These are phyloP conservation scores for Cinclus mexicanus DNA, from an alignment of 2,113 vertebrate species.

Conservation along the genomic window DNA sequence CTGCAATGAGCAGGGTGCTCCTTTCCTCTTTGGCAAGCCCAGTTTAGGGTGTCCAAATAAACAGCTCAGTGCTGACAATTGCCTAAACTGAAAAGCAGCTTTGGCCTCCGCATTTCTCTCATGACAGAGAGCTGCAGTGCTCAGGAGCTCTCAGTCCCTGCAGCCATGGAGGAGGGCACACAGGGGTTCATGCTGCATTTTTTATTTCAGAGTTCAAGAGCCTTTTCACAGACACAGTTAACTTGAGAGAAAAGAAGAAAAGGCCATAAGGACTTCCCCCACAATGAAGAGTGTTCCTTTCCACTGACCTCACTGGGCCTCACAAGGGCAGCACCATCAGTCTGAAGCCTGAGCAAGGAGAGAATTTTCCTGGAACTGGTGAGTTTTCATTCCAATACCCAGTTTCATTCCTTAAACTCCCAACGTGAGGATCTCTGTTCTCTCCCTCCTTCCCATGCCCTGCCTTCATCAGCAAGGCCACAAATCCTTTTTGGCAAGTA, in stretches of 20 bases:
- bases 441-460: neutral
- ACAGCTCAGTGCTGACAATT: rapidly evolving
- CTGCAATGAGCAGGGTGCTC: neutral
- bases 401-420: neutral
- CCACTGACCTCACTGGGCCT: neutral
- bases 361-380: neutral
- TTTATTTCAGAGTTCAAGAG: neutral
- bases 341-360: neutral
- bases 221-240: neutral
- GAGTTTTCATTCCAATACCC: neutral
- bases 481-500: neutral
- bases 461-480: neutral
- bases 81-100: neutral
- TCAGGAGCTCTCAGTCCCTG: neutral
- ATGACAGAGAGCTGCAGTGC: rapidly evolving
- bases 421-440: neutral
- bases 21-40: no score
- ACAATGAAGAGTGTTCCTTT: neutral
- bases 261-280: neutral
- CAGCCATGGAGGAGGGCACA: neutral
- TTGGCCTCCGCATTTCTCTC: neutral
- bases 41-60: neutral
- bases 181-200: neutral
- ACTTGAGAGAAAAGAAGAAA: neutral
- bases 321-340: neutral